Percentiles rank a stretch among this genome's conserved stretches.
phyloP scores from a whole-genome alignment of 2,797 vertebrate genomes.

The Petrocephalus sullivani region DNA sequence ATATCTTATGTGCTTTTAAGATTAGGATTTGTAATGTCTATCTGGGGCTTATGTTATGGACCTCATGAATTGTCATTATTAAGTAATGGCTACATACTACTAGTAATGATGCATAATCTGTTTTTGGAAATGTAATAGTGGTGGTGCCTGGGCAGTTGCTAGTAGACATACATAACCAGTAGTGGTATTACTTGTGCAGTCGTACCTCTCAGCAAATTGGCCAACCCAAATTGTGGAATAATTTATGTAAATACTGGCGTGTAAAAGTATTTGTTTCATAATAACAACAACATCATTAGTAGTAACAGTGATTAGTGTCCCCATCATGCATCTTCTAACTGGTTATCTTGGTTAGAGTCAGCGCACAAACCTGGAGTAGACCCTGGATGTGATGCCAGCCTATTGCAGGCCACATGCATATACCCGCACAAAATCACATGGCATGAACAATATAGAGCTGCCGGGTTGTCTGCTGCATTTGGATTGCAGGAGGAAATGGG shows the following conservation, averaged over 20 bases:
- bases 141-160: not conserved
- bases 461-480: not conserved
- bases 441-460: not conserved
- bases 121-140: not conserved
- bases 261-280: not conserved
- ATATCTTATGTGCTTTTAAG: not conserved
- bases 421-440: not conserved
- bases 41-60: not conserved
- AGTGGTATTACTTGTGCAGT: not conserved
- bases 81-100: not conserved
- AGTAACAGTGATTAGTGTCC: not conserved
- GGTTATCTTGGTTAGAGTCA: not conserved
- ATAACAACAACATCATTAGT: not conserved
- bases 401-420: not conserved
- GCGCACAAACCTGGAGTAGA: not conserved
- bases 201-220: not conserved
- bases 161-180: not conserved
- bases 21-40: not conserved
- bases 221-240: not conserved
- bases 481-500: not conserved
- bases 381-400: not conserved
- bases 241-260: not conserved
- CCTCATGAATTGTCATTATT: not conserved
- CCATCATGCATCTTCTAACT: not conserved
- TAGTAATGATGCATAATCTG: not conserved